Evolutionary conservation across 2,888 invertebrate genomes (phyloP).

Genomic region (Cremastinae sp.): DNA sequence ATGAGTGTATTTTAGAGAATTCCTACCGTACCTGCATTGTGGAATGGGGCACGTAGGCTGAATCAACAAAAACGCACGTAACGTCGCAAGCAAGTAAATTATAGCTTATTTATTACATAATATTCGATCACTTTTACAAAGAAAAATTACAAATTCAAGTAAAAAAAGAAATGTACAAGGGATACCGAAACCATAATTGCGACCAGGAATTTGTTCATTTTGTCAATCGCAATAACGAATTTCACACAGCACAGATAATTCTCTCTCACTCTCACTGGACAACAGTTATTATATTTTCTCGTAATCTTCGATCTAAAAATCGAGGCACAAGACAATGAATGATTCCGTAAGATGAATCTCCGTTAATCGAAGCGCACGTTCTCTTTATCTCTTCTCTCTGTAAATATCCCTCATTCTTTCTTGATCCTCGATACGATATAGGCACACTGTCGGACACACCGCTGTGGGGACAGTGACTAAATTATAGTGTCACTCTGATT

Average conservation of each 20-base stretch:
- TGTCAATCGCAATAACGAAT: constrained; percentile 31
- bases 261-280: constrained; percentile 28
- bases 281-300: constrained; percentile 34
- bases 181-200: constrained; percentile 53
- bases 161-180: constrained; percentile 54
- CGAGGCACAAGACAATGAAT: constrained; percentile 31
- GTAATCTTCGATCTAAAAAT: constrained; percentile 18
- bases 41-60: no score
- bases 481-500: constrained; percentile 33
- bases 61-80: no score
- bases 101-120: constrained; percentile 50
- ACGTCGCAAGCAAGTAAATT: constrained; percentile 46
- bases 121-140: constrained; percentile 45
- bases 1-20: no score
- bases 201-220: constrained; percentile 6
- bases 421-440: constrained; percentile 7
- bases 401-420: not conserved
- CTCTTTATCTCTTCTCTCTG: not conserved
- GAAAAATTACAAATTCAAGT: constrained; percentile 47
- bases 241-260: constrained; percentile 35
- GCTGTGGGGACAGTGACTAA: constrained; percentile 22
- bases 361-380: constrained; percentile 5
- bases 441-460: constrained; percentile 9
- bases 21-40: no score
- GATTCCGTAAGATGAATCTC: constrained; percentile 14